Percentiles rank a stretch among this genome's conserved stretches.
Conservation (phyloP, 1,140 invertebrate genomes). For the Diuraphis noxia region DNA sequence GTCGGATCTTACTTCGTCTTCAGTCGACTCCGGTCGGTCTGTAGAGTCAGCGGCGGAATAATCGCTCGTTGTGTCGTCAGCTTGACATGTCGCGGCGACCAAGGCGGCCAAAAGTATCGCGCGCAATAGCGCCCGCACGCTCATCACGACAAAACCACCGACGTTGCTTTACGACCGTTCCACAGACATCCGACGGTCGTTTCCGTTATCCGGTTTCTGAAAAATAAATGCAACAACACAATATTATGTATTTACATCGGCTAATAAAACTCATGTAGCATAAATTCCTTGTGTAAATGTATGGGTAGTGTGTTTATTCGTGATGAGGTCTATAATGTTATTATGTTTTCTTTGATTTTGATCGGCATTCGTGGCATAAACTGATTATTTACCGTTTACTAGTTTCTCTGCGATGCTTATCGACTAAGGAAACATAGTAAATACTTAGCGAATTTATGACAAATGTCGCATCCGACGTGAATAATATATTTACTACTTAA, state of each 20-base stretch:
- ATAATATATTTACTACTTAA: neutral
- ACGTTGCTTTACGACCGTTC: slow-evolving; percentile 28
- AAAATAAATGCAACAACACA: neutral
- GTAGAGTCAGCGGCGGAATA: neutral
- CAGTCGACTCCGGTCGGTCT: slow-evolving; percentile 15
- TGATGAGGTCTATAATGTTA: neutral
- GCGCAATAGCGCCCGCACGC: slow-evolving; percentile 21
- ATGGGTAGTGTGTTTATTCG: neutral
- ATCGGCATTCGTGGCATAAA: neutral
- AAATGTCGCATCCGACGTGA: neutral
- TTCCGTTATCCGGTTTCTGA: slow-evolving; percentile 30
- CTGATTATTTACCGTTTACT: slow-evolving; percentile 1
- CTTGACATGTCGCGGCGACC: slow-evolving; percentile 16
- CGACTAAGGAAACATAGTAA: neutral
- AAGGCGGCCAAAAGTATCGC: slow-evolving; percentile 21
- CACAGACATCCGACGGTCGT: slow-evolving; percentile 44
- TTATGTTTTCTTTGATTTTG: neutral
- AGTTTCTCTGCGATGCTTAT: neutral
- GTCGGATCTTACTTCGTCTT: slow-evolving; percentile 37
- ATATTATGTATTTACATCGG: neutral
- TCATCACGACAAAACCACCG: slow-evolving; percentile 37
- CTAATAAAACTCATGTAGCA: neutral
- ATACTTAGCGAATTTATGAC: neutral
- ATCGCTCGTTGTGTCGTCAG: slow-evolving; percentile 22
- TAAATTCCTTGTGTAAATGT: neutral